phyloP scores from a whole-genome alignment of 2,888 invertebrate species.

The Drepana falcataria region DNA sequence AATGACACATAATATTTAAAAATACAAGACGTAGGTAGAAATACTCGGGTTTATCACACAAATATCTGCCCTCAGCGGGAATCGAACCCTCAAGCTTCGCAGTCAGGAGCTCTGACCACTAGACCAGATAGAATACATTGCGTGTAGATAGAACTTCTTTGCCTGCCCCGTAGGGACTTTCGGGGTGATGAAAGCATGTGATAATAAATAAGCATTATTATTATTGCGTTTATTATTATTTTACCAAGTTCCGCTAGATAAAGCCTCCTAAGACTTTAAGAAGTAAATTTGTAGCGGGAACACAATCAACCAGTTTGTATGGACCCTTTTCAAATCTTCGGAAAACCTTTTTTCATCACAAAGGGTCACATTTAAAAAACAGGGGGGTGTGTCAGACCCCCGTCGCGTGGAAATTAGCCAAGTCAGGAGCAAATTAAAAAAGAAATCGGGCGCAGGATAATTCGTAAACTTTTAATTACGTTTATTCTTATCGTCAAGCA shows the following conservation, averaged over 20 bases:
- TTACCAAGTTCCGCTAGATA: neutral
- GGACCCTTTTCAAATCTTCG: slow-evolving; percentile 17
- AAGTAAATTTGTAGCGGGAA: slow-evolving; percentile 5
- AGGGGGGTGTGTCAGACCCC: slow-evolving; percentile 71
- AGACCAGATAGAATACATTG: no score
- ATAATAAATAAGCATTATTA: no score
- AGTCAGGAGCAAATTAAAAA: slow-evolving; percentile 73
- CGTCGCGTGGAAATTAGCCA: slow-evolving; percentile 67
- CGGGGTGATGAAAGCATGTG: no score
- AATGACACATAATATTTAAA: no score
- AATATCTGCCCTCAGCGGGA: no score
- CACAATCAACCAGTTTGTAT: slow-evolving; percentile 6
- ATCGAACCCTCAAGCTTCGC: no score
- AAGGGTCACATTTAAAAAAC: slow-evolving; percentile 49
- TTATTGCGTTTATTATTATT: no score
- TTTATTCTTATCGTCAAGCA: slow-evolving; percentile 71
- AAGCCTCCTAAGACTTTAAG: neutral
- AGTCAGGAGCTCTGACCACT: no score
- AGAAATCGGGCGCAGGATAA: slow-evolving; percentile 73
- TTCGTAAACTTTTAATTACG: slow-evolving; percentile 76
- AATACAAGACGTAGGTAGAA: no score
- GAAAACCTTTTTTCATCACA: slow-evolving; percentile 49
- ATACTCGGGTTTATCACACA: no score
- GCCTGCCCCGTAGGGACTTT: no score
- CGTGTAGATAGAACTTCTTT: no score